phyloP scores from a whole-genome alignment of 2,888 invertebrate genomes.

The Drosophila paracracens region DNA sequence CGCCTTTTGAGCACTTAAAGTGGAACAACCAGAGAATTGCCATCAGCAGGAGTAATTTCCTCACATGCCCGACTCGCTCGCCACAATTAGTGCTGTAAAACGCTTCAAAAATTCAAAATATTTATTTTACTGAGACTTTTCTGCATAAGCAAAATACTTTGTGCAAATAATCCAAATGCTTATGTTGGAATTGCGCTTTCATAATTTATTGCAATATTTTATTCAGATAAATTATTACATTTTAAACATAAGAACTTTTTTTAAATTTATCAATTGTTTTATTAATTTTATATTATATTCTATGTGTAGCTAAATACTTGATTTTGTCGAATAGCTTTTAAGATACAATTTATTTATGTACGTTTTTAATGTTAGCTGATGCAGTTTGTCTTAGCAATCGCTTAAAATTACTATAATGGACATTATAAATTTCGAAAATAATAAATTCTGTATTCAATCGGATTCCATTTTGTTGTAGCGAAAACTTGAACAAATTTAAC shows the following conservation, averaged over 20 bases:
- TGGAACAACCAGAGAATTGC: slow-evolving; percentile 8
- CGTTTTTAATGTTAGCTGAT: background rate
- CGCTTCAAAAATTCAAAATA: background rate
- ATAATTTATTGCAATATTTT: background rate
- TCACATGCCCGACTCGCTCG: background rate
- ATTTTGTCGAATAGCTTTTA: background rate
- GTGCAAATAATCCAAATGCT: background rate
- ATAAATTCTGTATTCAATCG: background rate
- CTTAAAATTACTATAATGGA: background rate
- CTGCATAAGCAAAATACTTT: background rate
- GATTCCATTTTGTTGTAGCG: background rate
- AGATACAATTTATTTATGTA: background rate
- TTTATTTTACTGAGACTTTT: background rate
- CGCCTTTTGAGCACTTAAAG: slow-evolving; percentile 23
- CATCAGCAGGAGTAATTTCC: slow-evolving; percentile 2
- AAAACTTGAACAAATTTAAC: no score
- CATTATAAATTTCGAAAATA: background rate
- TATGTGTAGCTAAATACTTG: no score
- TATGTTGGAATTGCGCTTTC: background rate
- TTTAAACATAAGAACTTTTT: background rate
- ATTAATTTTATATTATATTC: no score
- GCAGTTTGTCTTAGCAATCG: background rate
- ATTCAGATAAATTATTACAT: background rate
- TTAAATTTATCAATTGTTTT: background rate
- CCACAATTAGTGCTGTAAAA: background rate